phyloP scores from a whole-genome alignment of 2,113 vertebrate genomes.

The Zapus hudsonius region DNA sequence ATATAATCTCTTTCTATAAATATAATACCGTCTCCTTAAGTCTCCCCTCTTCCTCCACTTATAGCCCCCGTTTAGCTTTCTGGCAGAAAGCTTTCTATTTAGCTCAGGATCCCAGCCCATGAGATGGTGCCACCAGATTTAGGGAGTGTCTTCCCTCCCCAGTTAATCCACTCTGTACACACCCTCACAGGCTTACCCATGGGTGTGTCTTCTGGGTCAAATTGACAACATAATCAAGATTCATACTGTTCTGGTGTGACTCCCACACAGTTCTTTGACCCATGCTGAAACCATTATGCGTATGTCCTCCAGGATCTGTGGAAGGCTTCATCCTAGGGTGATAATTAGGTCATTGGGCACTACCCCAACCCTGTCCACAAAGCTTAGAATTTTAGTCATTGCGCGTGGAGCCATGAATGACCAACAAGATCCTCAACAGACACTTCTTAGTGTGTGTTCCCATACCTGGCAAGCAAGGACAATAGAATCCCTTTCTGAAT shows the following conservation, averaged over 20 bases:
- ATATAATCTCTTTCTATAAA: too few species aligned
- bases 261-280: not conserved
- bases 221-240: not conserved
- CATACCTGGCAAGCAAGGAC: not conserved
- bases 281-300: not conserved
- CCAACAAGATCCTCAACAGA: not conserved
- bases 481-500: not conserved
- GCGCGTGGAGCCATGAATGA: too few species aligned
- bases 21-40: too few species aligned
- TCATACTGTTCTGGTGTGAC: not conserved
- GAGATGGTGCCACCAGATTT: not conserved
- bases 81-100: not conserved
- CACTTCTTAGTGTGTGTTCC: not conserved
- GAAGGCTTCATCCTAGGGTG: not conserved
- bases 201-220: not conserved
- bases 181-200: not conserved
- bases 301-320: not conserved
- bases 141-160: not conserved
- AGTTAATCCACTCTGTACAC: not conserved
- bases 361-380: not conserved
- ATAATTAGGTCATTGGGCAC: not conserved
- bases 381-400: too few species aligned
- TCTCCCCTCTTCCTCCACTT: too few species aligned
- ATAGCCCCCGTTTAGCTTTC: too few species aligned
- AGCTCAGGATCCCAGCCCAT: too few species aligned